Conservation (phyloP, 64 coral and sea anemone genomes). For the Montipora foliosa region DNA sequence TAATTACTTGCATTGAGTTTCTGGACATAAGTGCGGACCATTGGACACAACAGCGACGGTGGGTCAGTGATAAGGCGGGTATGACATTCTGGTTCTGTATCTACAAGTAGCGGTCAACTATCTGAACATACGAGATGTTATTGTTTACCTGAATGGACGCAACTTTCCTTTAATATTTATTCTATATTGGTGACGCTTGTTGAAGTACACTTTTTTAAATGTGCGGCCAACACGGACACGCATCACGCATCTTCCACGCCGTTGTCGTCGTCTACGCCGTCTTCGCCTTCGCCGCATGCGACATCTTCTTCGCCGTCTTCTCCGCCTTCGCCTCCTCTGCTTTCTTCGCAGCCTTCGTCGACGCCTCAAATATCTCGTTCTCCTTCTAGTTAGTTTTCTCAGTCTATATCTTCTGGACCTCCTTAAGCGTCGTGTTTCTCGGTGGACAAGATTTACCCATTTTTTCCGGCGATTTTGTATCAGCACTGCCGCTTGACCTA, state of each 20-base stretch:
- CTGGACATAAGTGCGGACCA: no score
- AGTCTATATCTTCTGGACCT: neutral
- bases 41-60: no score
- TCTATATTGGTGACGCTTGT: neutral
- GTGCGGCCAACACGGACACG: neutral
- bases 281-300: neutral
- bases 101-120: no score
- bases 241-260: slow-evolving; percentile 20
- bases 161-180: neutral
- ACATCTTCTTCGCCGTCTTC: slow-evolving; percentile 1
- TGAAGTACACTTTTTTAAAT: slow-evolving; percentile 13
- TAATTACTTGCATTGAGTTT: no score
- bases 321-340: neutral
- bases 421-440: no score
- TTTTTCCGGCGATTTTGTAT: neutral
- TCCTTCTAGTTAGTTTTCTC: neutral
- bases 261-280: neutral
- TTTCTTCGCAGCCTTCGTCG: slow-evolving; percentile 2
- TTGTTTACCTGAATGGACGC: neutral
- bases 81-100: no score
- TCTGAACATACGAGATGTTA: neutral
- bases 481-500: neutral
- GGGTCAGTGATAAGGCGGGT: no score
- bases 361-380: neutral
- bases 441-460: neutral